Conservation (phyloP, 1,140 invertebrate genomes). For the Drosophila tani region DNA sequence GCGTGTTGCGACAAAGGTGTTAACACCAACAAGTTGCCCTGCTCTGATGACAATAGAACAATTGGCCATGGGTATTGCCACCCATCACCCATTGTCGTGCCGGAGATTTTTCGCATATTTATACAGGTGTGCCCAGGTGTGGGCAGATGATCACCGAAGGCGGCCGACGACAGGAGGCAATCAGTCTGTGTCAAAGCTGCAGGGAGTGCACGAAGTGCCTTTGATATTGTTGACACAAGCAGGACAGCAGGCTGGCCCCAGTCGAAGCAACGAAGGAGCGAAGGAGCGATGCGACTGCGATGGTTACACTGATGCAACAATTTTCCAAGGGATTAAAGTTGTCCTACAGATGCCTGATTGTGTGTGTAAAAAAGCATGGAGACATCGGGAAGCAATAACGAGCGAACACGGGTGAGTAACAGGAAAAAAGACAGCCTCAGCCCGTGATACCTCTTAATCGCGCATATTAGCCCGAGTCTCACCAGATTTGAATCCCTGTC, state of each 20-base stretch:
- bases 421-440: neutral
- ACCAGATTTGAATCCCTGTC: neutral
- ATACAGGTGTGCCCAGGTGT: conserved; percentile 55
- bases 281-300: neutral
- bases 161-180: conserved; percentile 35
- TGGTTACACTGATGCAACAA: conserved; percentile 31
- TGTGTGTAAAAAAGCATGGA: conserved; percentile 35
- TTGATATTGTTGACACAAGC: conserved; percentile 64
- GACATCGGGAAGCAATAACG: conserved; percentile 33
- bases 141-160: conserved; percentile 56
- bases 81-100: conserved; percentile 1
- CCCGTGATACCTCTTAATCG: neutral
- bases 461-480: neutral
- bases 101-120: conserved; percentile 54
- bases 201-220: conserved; percentile 46
- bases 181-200: conserved; percentile 62
- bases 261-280: conserved; percentile 4
- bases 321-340: conserved; percentile 63
- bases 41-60: conserved; percentile 62
- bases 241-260: conserved; percentile 16
- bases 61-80: conserved; percentile 37
- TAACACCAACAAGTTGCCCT: conserved; percentile 57
- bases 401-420: neutral
- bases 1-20: conserved; percentile 58
- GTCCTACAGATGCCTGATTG: conserved; percentile 56